phyloP scores from a whole-genome alignment of 2,113 vertebrate species.

The Lycocorax pyrrhopterus region DNA sequence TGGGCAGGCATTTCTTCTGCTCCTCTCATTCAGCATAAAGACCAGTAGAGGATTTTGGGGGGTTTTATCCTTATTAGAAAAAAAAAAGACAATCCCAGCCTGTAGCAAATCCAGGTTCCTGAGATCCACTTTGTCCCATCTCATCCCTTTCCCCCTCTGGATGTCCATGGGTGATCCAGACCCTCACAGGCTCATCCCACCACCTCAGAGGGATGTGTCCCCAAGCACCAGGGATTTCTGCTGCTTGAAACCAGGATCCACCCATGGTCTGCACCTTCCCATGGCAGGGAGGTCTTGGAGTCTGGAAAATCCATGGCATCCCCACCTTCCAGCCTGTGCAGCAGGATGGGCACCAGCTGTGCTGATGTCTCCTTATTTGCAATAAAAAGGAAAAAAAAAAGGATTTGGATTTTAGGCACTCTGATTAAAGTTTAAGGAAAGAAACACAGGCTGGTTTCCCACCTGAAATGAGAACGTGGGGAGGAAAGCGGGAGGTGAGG shows the following conservation, averaged over 20 bases:
- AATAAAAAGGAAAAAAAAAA: neutral
- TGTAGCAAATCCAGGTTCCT: neutral
- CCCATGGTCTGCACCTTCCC: neutral
- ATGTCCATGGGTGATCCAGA: neutral
- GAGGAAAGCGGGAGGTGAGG: neutral
- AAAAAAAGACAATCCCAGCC: neutral
- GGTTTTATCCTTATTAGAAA: neutral
- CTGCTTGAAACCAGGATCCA: neutral
- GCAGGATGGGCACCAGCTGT: neutral
- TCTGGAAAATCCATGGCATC: neutral
- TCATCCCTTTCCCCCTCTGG: neutral
- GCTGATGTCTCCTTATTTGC: neutral
- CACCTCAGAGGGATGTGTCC: rapidly evolving
- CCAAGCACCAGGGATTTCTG: neutral
- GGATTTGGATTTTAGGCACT: neutral
- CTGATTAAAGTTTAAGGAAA: neutral
- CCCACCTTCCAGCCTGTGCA: neutral
- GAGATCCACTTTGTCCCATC: neutral
- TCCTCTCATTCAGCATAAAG: neutral
- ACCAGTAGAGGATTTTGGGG: rapidly evolving
- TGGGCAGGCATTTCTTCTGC: neutral
- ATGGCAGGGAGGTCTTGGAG: neutral
- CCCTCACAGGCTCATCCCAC: neutral
- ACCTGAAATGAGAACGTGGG: neutral
- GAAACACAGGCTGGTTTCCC: neutral